Evolutionary conservation across 2,113 vertebrate genomes (phyloP).

Genomic region (Phaethornis superciliosus): DNA sequence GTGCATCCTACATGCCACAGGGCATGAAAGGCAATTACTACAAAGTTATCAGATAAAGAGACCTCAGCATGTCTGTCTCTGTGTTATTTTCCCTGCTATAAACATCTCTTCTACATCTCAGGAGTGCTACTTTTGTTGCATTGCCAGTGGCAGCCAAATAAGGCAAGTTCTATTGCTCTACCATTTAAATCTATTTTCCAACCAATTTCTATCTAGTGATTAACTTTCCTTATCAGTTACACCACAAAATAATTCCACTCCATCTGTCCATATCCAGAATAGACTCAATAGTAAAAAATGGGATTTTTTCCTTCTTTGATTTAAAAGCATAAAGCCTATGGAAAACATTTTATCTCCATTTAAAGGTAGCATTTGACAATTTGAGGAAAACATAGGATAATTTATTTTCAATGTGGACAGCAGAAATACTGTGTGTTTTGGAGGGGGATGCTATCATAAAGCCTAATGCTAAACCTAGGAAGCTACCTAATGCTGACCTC

Average conservation of each 20-base stretch:
- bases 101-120: conserved; percentile 48
- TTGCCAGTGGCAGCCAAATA: conserved; percentile 44
- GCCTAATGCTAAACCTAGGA: not conserved
- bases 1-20: conserved; percentile 48
- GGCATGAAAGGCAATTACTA: conserved; percentile 66
- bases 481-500: not conserved
- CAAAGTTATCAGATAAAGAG: conserved; percentile 66
- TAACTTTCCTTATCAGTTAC: conserved; percentile 50
- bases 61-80: conserved; percentile 56
- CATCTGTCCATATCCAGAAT: conserved; percentile 35
- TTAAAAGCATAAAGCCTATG: not conserved
- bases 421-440: not conserved
- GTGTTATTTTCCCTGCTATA: conserved; percentile 54
- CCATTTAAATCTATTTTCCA: conserved; percentile 67
- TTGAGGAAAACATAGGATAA: not conserved
- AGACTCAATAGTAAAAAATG: not conserved
- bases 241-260: conserved; percentile 48
- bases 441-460: not conserved
- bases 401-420: not conserved
- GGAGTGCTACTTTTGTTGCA: conserved; percentile 48
- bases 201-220: conserved; percentile 55
- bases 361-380: not conserved
- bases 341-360: not conserved
- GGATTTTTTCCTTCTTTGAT: not conserved
- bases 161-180: conserved; percentile 39